Percentiles rank a stretch among this genome's conserved stretches.
phyloP scores from a whole-genome alignment of 64 coral and sea anemone genomes.

The Dendrophyllia cribrosa region DNA sequence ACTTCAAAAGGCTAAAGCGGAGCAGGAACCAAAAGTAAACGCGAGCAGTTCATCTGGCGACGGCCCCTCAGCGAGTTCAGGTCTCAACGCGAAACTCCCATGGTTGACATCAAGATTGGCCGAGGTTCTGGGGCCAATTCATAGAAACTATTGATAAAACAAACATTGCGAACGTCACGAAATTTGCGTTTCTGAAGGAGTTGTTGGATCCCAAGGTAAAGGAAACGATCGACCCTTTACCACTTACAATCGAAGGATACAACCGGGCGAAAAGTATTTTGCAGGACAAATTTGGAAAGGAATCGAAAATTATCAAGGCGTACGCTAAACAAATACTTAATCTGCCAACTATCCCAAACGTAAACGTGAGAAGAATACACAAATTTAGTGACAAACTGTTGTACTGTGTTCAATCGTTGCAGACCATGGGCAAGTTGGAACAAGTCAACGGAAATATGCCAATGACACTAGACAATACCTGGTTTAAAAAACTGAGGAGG shows the following conservation, averaged over 20 bases:
- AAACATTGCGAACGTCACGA: no score
- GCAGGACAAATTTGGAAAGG: conserved; percentile 12
- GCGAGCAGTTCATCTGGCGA: no score
- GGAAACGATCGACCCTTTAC: conserved; percentile 56
- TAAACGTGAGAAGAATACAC: conserved; percentile 50
- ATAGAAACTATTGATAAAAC: no score
- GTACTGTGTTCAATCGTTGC: conserved; percentile 50
- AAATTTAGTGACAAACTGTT: conserved; percentile 50
- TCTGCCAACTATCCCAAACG: conserved; percentile 10
- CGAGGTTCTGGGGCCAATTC: no score
- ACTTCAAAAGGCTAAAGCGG: no score
- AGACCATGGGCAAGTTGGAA: conserved; percentile 49
- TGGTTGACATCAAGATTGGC: no score
- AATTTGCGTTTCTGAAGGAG: conserved; percentile 34
- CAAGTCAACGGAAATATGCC: conserved; percentile 32
- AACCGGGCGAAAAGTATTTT: conserved; percentile 43
- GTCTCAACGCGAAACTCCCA: conserved; percentile 11
- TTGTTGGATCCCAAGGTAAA: conserved; percentile 26
- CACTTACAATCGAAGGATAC: conserved; percentile 64
- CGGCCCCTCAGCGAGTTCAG: no score
- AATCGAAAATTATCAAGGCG: conserved; percentile 26
- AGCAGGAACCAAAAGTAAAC: no score
- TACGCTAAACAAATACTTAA: conserved; percentile 62
- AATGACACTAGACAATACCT: neutral
- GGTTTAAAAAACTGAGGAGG: no score